phyloP scores from a whole-genome alignment of 2,888 invertebrate genomes.

The Drosophila flavopinicola region DNA sequence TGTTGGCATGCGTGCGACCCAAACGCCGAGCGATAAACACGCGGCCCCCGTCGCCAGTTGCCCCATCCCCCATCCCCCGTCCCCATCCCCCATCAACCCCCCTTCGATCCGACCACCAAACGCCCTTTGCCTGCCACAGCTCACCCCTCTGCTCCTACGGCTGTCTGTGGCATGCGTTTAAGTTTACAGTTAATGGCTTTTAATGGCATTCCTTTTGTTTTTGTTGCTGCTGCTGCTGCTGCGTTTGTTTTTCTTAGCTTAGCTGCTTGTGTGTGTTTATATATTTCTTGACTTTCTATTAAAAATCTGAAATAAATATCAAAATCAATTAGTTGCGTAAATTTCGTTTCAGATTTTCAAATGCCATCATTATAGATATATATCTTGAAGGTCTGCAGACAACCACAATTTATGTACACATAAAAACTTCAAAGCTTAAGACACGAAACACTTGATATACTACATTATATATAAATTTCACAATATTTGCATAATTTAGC shows the following conservation, averaged over 20 bases:
- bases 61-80: not conserved
- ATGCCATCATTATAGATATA: too few species aligned
- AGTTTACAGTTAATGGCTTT: conserved; percentile 82
- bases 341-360: conserved; percentile 45
- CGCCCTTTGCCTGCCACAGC: conserved; percentile 2
- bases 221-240: conserved; percentile 27
- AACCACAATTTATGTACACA: not conserved
- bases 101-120: not conserved
- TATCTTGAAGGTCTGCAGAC: too few species aligned
- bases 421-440: not conserved
- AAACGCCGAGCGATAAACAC: conserved; percentile 74
- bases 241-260: conserved; percentile 37
- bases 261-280: conserved; percentile 14
- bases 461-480: conserved; percentile 17
- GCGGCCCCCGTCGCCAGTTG: conserved; percentile 39
- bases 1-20: conserved; percentile 78
- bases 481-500: conserved; percentile 31
- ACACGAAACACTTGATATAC: not conserved
- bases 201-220: conserved; percentile 69
- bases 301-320: conserved; percentile 70
- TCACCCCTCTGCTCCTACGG: conserved; percentile 5
- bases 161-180: conserved; percentile 75
- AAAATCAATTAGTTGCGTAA: conserved; percentile 79
- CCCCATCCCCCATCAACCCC: not conserved
- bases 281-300: conserved; percentile 37